phyloP scores from a whole-genome alignment of 2,888 invertebrate species.

The Drosophila stalkeri region DNA sequence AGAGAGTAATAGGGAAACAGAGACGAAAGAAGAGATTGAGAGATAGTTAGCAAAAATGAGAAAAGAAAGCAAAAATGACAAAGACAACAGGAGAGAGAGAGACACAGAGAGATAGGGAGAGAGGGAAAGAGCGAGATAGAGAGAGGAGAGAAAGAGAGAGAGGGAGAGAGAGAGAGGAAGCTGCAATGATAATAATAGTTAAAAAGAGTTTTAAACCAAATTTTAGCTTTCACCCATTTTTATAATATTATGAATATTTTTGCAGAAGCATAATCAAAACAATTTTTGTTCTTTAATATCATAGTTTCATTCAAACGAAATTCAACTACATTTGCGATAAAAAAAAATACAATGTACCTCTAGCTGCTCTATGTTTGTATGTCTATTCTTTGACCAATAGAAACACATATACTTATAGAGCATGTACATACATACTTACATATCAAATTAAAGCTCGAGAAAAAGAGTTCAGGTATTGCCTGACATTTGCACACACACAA shows the following conservation, averaged over 20 bases:
- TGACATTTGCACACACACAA: slow-evolving; percentile 31
- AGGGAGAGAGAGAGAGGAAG: neutral
- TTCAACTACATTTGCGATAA: neutral
- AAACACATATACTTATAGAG: neutral
- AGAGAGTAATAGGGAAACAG: neutral
- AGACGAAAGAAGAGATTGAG: neutral
- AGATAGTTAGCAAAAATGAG: neutral
- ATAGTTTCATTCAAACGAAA: neutral
- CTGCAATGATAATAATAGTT: too few relatives aligned
- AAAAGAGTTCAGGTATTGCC: slow-evolving; percentile 29
- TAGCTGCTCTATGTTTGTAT: neutral
- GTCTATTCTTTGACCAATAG: neutral
- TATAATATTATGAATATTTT: neutral
- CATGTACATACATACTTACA: neutral
- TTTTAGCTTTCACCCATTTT: too few relatives aligned
- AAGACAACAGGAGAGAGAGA: neutral
- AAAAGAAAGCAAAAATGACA: neutral
- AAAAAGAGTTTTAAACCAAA: too few relatives aligned
- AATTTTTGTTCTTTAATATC: neutral
- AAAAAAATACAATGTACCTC: slow-evolving; percentile 5
- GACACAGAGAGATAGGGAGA: neutral
- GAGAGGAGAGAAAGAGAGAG: neutral
- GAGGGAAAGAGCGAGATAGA: neutral
- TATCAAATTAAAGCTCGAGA: slow-evolving; percentile 29
- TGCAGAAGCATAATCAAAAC: neutral